Evolutionary conservation across 2,113 vertebrate genomes (phyloP).

Genomic region (Pelvicachromis taeniatus): DNA sequence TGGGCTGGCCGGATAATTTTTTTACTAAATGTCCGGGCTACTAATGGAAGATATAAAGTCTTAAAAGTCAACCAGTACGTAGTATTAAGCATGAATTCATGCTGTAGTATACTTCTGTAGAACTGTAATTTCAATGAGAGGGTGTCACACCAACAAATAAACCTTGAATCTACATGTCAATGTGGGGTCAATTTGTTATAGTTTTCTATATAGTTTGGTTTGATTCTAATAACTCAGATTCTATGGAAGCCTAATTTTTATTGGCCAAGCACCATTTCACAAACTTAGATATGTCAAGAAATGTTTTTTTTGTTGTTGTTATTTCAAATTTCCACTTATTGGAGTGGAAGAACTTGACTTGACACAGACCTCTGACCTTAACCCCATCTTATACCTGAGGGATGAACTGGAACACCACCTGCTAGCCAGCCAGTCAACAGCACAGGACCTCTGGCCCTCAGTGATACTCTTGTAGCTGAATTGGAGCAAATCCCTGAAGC

Average conservation of each 20-base stretch:
- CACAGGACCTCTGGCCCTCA: neutral
- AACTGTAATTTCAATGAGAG: too few relatives aligned
- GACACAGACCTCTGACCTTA: neutral
- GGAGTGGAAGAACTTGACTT: neutral
- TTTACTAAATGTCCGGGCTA: too few relatives aligned
- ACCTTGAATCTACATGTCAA: neutral
- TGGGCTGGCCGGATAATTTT: too few relatives aligned
- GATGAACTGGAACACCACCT: neutral
- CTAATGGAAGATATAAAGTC: too few relatives aligned
- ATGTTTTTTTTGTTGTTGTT: neutral
- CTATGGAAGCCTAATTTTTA: neutral
- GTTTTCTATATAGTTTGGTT: neutral
- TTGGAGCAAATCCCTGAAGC: neutral
- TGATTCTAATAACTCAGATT: neutral
- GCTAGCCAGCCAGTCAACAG: neutral
- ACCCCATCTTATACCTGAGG: neutral
- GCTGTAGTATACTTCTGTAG: neutral
- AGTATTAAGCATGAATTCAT: neutral
- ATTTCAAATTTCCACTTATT: neutral
- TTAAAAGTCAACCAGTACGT: neutral
- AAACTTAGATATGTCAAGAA: neutral
- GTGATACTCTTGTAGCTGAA: neutral
- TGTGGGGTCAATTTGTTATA: neutral
- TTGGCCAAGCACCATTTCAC: neutral
- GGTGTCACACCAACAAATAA: neutral